Percentiles rank a stretch among this genome's conserved stretches.
phyloP scores from a whole-genome alignment of 2,888 invertebrate species.

The Cephus pulcher region DNA sequence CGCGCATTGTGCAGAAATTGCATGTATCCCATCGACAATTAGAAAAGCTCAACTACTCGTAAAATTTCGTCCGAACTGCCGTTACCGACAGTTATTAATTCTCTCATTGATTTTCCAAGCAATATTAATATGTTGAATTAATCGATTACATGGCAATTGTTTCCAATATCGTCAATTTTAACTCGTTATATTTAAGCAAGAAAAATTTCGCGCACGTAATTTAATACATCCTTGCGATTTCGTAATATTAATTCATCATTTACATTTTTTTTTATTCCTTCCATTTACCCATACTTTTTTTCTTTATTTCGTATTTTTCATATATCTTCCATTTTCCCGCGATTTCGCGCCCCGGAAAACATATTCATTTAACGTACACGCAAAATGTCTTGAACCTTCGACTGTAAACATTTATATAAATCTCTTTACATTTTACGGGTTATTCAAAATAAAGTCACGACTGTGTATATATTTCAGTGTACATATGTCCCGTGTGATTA shows the following conservation, averaged over 20 bases:
- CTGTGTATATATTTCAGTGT: background rate
- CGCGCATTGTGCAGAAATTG: conserved; percentile 16
- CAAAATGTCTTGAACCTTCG: conserved; percentile 19
- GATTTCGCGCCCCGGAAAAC: background rate
- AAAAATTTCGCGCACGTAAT: background rate
- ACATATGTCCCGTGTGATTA: background rate
- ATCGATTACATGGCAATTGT: conserved; percentile 12
- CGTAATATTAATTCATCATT: background rate
- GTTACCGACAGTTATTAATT: conserved; percentile 12
- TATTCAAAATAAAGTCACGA: background rate
- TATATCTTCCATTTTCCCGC: background rate
- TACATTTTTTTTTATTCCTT: background rate
- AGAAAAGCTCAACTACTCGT: conserved; percentile 12
- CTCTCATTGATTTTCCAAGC: conserved; percentile 12
- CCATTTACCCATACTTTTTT: background rate
- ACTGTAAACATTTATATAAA: conserved; percentile 55
- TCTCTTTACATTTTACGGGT: conserved; percentile 35
- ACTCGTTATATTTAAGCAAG: conserved; percentile 13
- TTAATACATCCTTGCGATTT: background rate
- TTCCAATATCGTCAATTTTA: conserved; percentile 7
- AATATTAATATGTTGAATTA: conserved; percentile 11
- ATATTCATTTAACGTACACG: background rate
- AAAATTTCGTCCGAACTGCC: conserved; percentile 2
- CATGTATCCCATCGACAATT: conserved; percentile 7
- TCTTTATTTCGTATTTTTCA: background rate